These are phyloP conservation scores for Campoletis sonorensis DNA, from an alignment of 1,140 invertebrate genomes.

Conservation along the genomic window DNA sequence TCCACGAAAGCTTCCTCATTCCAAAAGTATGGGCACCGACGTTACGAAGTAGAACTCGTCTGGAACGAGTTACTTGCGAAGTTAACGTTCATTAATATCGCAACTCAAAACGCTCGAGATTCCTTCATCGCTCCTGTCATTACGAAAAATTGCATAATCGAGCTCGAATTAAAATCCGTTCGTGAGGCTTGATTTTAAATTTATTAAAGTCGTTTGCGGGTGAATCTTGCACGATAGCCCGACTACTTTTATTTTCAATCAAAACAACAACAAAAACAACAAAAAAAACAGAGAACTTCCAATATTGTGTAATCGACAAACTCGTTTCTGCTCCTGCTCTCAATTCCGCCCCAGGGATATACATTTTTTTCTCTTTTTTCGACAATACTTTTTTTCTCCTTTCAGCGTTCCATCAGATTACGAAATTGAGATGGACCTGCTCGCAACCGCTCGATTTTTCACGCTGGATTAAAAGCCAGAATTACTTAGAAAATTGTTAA, in stretches of 20 bases:
- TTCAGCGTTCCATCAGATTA: not conserved
- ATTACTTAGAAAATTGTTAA: too few species aligned
- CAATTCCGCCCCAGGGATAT: not conserved
- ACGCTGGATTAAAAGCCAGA: not conserved
- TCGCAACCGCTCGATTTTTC: not conserved
- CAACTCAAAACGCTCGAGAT: conserved; percentile 24
- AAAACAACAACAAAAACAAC: too few species aligned
- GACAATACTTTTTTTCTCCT: too few species aligned
- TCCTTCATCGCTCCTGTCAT: not conserved
- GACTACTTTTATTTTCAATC: not conserved
- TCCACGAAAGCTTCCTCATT: conserved; percentile 25
- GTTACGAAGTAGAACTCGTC: conserved; percentile 19
- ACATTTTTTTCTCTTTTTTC: too few species aligned
- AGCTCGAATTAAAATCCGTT: not conserved
- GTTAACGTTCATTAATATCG: conserved; percentile 22
- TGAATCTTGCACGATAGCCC: not conserved
- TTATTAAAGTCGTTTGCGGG: not conserved
- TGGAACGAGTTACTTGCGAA: not conserved
- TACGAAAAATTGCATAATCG: conserved; percentile 10
- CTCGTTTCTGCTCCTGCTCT: not conserved
- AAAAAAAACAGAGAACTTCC: not conserved
- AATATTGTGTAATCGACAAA: not conserved
- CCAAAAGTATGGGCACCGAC: not conserved
- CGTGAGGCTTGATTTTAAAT: not conserved
- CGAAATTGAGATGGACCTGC: not conserved